phyloP scores from a whole-genome alignment of 2,113 vertebrate species.

The Emydura subglobosa region DNA sequence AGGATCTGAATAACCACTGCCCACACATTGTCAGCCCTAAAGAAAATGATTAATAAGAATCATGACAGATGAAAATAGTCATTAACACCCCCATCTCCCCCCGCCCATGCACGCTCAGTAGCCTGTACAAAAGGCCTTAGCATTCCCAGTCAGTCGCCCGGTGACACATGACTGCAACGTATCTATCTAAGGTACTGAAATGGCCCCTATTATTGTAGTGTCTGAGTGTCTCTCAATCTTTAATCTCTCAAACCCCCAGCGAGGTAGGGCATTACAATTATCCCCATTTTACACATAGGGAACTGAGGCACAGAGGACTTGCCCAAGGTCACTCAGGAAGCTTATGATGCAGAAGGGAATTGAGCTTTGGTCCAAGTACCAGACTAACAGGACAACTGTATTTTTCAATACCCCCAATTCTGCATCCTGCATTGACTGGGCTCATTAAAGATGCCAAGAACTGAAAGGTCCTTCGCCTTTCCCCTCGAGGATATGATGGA shows the following conservation, averaged over 20 bases:
- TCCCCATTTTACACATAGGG: neutral
- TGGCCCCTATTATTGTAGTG: neutral
- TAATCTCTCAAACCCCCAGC: neutral
- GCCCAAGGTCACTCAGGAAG: neutral
- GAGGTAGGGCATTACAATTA: neutral
- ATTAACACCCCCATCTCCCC: fast-evolving
- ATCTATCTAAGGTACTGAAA: neutral
- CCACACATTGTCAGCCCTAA: neutral
- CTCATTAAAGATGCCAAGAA: neutral
- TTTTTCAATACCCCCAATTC: neutral
- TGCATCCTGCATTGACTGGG: neutral
- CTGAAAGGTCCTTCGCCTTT: neutral
- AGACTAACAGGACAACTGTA: neutral
- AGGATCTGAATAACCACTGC: neutral
- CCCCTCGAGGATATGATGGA: neutral
- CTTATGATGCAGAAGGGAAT: neutral
- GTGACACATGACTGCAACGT: neutral
- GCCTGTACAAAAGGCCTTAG: neutral
- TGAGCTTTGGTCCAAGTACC: neutral
- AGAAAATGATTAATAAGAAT: neutral
- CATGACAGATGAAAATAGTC: neutral
- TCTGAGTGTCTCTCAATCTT: neutral
- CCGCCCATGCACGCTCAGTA: fast-evolving
- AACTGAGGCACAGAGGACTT: neutral
- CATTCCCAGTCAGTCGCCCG: neutral